Evolutionary conservation across 2,797 vertebrate species (phyloP).

Genomic region (Tamandua tetradactyla): DNA sequence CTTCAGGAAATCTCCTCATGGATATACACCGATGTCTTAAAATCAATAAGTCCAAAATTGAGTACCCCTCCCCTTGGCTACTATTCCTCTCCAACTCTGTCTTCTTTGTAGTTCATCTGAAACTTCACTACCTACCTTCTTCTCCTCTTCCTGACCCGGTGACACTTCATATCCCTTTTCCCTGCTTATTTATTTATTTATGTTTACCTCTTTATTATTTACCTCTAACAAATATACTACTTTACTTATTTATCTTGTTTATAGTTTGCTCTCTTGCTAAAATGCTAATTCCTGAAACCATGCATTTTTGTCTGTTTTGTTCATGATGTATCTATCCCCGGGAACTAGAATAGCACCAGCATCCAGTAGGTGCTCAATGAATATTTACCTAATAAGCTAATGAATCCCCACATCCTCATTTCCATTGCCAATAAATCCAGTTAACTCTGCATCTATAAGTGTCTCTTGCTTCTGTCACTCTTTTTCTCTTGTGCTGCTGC

Average conservation of each 20-base stretch:
- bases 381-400: not conserved
- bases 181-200: too few relatives aligned
- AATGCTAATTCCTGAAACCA: not conserved
- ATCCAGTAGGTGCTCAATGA: not conserved
- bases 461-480: not conserved
- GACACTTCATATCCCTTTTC: too few relatives aligned
- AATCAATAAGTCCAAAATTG: not conserved
- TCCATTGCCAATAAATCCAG: not conserved
- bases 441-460: not conserved
- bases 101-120: not conserved
- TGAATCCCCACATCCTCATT: not conserved
- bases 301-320: not conserved
- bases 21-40: not conserved
- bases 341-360: not conserved
- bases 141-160: not conserved
- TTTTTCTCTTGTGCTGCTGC: not conserved
- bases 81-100: not conserved
- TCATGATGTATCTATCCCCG: not conserved
- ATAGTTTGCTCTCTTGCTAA: not conserved
- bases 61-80: not conserved
- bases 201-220: not conserved
- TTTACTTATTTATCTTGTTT: slow-evolving; percentile 21
- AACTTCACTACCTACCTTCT: not conserved
- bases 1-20: not conserved
- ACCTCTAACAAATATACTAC: not conserved